These are phyloP conservation scores for Halisarca cf. caerulea DNA, from an alignment of 37 sponge, comb jelly and placozoan genomes.

Conservation along the genomic window DNA sequence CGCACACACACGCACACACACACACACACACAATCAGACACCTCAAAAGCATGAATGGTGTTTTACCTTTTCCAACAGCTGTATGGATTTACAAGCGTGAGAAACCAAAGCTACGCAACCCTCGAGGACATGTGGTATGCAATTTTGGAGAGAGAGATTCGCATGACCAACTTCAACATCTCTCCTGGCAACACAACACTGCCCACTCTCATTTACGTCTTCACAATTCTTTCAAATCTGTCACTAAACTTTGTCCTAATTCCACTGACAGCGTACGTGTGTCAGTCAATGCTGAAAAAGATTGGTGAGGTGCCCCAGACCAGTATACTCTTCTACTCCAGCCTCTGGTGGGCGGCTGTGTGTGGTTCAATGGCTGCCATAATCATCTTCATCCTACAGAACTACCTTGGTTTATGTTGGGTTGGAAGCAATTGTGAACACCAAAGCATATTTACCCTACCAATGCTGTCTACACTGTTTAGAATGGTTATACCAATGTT, in stretches of 20 bases:
- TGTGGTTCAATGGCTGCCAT: neutral
- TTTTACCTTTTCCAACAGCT: neutral
- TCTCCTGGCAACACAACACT: neutral
- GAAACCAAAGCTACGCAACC: neutral
- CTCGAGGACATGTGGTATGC: slow-evolving; percentile 22
- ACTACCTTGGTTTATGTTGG: slow-evolving; percentile 7
- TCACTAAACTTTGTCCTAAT: slow-evolving; percentile 20
- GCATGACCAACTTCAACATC: neutral
- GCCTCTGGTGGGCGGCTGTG: slow-evolving; percentile 18
- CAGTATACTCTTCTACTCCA: neutral
- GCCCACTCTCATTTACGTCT: slow-evolving; percentile 5
- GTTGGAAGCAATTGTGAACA: neutral
- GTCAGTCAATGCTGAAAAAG: neutral
- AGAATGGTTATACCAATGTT: neutral
- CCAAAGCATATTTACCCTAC: neutral
- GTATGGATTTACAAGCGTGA: slow-evolving; percentile 11
- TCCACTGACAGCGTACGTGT: neutral
- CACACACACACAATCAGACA: too few species aligned
- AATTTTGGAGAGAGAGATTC: neutral
- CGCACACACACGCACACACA: neutral
- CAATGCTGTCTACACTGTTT: neutral
- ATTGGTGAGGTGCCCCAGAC: neutral
- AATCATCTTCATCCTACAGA: neutral
- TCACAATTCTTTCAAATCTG: neutral
- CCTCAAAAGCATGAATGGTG: neutral